phyloP scores from a whole-genome alignment of 2,113 vertebrate species.

The Petroica traversi region DNA sequence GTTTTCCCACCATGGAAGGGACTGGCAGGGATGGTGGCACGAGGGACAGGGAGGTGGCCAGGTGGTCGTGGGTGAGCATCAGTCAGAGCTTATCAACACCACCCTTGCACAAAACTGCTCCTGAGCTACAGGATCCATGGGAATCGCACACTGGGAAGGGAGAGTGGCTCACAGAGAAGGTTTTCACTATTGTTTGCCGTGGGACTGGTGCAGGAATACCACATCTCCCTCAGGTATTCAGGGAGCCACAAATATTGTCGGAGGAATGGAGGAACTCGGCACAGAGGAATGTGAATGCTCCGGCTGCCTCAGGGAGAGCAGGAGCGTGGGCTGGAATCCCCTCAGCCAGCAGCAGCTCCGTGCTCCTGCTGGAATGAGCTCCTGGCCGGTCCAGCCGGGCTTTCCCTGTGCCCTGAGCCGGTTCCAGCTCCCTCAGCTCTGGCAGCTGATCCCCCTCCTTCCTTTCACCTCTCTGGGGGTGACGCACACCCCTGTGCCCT shows the following conservation, averaged over 20 bases:
- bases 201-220: not conserved
- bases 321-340: not conserved
- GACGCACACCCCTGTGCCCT: accelerated
- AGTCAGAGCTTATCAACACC: not conserved
- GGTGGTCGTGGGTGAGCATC: not conserved
- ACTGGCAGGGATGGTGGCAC: accelerated
- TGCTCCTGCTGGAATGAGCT: not conserved
- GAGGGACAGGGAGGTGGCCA: not conserved
- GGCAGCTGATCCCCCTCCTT: not conserved
- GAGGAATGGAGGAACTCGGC: not conserved
- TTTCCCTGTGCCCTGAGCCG: not conserved
- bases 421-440: not conserved
- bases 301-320: not conserved
- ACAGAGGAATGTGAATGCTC: not conserved
- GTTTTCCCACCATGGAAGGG: not conserved
- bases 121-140: not conserved
- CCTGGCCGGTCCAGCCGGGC: accelerated
- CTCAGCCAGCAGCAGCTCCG: not conserved
- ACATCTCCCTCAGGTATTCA: not conserved
- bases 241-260: not conserved
- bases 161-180: not conserved
- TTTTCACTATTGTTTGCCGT: conserved; percentile 7
- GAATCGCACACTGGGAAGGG: not conserved
- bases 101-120: not conserved
- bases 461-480: not conserved